Evolutionary conservation across 2,888 invertebrate species (phyloP).

Genomic region (Agrochola litura): DNA sequence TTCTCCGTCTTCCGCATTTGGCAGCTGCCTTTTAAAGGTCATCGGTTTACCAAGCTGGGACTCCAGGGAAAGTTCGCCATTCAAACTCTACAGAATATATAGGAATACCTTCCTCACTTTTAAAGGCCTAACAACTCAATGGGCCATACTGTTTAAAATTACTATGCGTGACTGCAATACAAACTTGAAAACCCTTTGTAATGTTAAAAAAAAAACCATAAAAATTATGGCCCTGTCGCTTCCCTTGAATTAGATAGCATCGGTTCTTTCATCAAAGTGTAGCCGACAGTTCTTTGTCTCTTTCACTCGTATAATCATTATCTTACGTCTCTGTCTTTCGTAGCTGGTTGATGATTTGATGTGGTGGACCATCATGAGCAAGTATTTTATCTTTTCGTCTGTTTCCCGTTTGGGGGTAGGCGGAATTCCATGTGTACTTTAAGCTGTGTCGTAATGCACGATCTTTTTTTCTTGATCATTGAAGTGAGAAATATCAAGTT

Average conservation of each 20-base stretch:
- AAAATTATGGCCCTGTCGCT: conserved; percentile 58
- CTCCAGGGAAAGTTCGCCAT: background rate
- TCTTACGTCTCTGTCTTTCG: conserved; percentile 37
- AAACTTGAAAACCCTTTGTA: conserved; percentile 65
- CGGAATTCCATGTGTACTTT: conserved; percentile 37
- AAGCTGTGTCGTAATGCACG: background rate
- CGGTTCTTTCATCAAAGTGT: conserved; percentile 60
- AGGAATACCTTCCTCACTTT: background rate
- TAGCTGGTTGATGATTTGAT: conserved; percentile 52
- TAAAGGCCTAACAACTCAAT: conserved; percentile 19
- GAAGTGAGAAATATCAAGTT: background rate
- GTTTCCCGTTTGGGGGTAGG: conserved; percentile 50
- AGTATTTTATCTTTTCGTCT: conserved; percentile 54
- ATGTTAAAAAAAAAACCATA: conserved; percentile 57
- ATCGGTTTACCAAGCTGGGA: no score
- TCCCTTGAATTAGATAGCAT: conserved; percentile 67
- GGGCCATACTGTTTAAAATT: conserved; percentile 49
- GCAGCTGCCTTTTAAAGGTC: background rate
- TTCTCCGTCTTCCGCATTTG: background rate
- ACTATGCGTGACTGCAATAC: conserved; percentile 59
- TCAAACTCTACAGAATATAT: background rate
- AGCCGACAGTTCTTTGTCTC: conserved; percentile 53
- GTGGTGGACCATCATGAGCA: conserved; percentile 51
- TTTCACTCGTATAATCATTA: conserved; percentile 21
- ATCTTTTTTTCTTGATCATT: background rate